A percentile compares a stretch with the other conserved stretches of the same genome.
phyloP scores from a whole-genome alignment of 2,113 vertebrate genomes.

The Columba livia region DNA sequence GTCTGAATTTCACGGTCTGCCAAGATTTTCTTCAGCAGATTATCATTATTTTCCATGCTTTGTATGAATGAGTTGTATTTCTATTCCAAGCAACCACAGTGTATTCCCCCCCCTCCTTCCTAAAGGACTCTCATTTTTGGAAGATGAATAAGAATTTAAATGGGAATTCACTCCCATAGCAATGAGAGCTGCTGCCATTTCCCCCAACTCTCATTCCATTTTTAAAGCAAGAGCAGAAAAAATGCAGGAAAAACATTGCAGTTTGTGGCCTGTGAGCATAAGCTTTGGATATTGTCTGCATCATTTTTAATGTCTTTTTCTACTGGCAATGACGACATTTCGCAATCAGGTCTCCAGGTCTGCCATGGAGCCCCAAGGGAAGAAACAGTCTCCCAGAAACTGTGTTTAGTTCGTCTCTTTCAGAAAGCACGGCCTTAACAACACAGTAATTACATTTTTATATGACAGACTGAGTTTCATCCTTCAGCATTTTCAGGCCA shows the following conservation, averaged over 20 bases:
- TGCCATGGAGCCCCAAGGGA: neutral
- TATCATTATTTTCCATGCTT: slow-evolving; percentile 47
- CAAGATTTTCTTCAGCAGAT: neutral
- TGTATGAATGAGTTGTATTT: neutral
- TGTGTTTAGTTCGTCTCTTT: neutral
- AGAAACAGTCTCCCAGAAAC: neutral
- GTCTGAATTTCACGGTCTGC: neutral
- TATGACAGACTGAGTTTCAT: neutral
- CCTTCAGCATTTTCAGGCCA: neutral
- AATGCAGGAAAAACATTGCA: neutral
- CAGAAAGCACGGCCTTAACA: neutral
- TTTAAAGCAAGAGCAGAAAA: neutral
- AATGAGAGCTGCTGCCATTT: neutral
- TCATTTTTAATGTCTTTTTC: neutral
- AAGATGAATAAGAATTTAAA: slow-evolving; percentile 38
- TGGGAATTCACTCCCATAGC: neutral
- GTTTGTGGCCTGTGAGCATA: neutral
- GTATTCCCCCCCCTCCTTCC: neutral
- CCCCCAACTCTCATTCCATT: neutral
- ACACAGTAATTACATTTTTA: neutral
- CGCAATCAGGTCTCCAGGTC: neutral
- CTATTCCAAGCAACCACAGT: neutral
- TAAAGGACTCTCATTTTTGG: neutral
- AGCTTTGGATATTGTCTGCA: neutral
- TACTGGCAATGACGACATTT: neutral